A percentile compares a stretch with the other conserved stretches of the same genome.
phyloP scores from a whole-genome alignment of 2,888 invertebrate species.

The Anticlea derivata region DNA sequence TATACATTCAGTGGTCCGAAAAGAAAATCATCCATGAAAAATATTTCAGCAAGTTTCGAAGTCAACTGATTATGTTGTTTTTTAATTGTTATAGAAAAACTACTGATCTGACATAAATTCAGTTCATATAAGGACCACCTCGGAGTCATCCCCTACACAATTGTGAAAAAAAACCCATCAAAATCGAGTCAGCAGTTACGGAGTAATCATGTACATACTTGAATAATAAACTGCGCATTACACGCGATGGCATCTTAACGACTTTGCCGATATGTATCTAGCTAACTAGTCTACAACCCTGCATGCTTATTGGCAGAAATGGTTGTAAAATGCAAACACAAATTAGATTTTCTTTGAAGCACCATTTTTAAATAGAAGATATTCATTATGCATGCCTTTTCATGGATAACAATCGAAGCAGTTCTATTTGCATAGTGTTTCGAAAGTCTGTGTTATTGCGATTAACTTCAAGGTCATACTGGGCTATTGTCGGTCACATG shows the following conservation, averaged over 20 bases:
- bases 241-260: conserved; percentile 12
- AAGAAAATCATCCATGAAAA: too few relatives aligned
- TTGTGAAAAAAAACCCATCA: too few relatives aligned
- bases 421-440: background rate
- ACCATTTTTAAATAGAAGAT: background rate
- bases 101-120: too few relatives aligned
- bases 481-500: background rate
- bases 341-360: conserved; percentile 8
- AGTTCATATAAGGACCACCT: too few relatives aligned
- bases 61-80: too few relatives aligned
- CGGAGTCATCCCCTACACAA: too few relatives aligned
- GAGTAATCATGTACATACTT: background rate
- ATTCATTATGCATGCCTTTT: conserved; percentile 1
- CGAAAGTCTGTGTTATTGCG: background rate
- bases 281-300: conserved; percentile 8
- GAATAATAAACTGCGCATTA: background rate
- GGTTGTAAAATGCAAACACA: conserved; percentile 1
- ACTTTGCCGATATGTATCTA: conserved; percentile 19
- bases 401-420: background rate
- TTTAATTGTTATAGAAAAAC: too few relatives aligned
- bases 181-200: too few relatives aligned
- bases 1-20: too few relatives aligned
- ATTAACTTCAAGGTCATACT: background rate
- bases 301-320: background rate
- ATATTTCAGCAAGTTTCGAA: too few relatives aligned